Percentiles rank a stretch among this genome's conserved stretches.
phyloP scores from a whole-genome alignment of 2,797 vertebrate genomes.

The Sebastes itinus region DNA sequence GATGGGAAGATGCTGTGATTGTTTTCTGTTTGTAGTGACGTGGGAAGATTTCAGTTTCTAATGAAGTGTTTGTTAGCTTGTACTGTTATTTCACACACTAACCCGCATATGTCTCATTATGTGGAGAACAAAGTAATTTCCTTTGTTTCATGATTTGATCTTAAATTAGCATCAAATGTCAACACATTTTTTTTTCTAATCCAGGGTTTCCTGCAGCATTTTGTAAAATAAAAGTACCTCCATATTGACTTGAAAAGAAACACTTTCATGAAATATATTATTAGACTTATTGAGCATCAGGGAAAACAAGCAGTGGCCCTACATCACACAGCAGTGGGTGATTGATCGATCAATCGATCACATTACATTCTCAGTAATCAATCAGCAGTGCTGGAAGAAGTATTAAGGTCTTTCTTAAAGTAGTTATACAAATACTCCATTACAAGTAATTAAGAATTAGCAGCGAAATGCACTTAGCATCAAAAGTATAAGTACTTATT shows the following conservation, averaged over 20 bases:
- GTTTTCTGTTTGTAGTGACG: constrained; percentile 26
- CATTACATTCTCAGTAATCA: neutral
- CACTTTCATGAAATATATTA: neutral
- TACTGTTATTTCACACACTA: constrained; percentile 10
- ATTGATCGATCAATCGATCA: neutral
- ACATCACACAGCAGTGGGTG: neutral
- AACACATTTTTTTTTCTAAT: neutral
- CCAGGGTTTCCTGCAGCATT: neutral
- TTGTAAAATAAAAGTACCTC: neutral
- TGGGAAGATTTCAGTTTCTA: constrained; percentile 13
- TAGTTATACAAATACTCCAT: no score
- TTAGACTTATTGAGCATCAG: neutral
- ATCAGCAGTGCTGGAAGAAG: no score
- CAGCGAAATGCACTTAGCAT: neutral
- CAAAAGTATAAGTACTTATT: neutral
- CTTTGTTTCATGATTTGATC: neutral
- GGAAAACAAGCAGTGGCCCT: neutral
- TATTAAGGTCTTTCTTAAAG: no score
- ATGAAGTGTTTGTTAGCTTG: constrained; percentile 10
- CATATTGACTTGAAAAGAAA: no score
- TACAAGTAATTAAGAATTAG: neutral
- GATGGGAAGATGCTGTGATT: constrained; percentile 31
- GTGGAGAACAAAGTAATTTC: constrained; percentile 6
- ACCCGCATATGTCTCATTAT: constrained; percentile 20
- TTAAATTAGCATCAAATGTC: neutral